Base-by-base conservation (phyloP, 2,797 vertebrate species). In the Anisognathus igniventris region DNA sequence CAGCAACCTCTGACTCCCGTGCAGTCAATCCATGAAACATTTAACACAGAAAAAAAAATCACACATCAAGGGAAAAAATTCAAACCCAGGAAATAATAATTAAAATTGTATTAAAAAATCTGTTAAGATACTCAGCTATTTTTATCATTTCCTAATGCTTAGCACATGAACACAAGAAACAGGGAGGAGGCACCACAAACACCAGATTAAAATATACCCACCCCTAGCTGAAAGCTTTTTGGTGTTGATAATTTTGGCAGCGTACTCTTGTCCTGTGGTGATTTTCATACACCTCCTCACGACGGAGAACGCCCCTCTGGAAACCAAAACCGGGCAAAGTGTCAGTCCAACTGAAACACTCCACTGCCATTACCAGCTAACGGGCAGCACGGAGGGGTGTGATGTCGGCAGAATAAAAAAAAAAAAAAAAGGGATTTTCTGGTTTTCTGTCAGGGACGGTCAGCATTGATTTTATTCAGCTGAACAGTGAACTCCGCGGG, bases 191-290 rank as follows among this genome's bases (percentile, higher is more conserved):
- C 16, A 88, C 42, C 45, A 48, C 22, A 91, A 84, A 95, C 18
- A 89, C 10, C 35, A 76, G 44, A 40, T 86, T 95, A 72, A 87
- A 85, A 91, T 88, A 96, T 96, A 98, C 99, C 97, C 98, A 99
- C 99, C 99, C 95, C 99, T 97, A 90, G 99, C 99, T 39, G 99
- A 99, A 45, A 99, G 97, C 98, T 99, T 99, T 98, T 99, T 99
- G 97, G 99, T 99, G 96, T 99, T 99, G 98, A 99, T 99, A 84
- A 99, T 99, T 98, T 99, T 99, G 97, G 99, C 99, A 74, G 99
- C 99, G 1, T 99, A 99, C 91, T 99, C 99, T 96, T 99, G 99
- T 93, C 99, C 99, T 3, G 98, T 98, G 94, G 99, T 98, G 84
- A 99, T 99, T 98, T 99, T 99, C 99, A 99, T 98, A 83, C 99